Percentiles rank a stretch among this genome's conserved stretches.
phyloP scores from a whole-genome alignment of 2,113 vertebrate genomes.

The Geococcyx californianus region DNA sequence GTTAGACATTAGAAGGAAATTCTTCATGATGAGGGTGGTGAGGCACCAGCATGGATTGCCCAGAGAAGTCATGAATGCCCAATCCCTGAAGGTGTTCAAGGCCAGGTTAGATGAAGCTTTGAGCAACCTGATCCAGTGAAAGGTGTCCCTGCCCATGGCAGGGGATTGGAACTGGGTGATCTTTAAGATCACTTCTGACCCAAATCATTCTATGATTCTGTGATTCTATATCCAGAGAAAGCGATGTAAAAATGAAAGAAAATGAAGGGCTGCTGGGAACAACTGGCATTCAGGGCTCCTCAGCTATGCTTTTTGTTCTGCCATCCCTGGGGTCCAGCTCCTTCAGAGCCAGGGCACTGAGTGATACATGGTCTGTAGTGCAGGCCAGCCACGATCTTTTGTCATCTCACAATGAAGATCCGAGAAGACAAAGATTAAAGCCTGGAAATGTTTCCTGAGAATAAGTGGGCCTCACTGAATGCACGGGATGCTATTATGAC shows the following conservation, averaged over 20 bases:
- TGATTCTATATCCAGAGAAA: background rate
- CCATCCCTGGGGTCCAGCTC: background rate
- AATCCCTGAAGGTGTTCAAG: too few relatives aligned
- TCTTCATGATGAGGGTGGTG: too few relatives aligned
- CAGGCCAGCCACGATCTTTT: background rate
- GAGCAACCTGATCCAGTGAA: too few relatives aligned
- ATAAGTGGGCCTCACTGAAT: background rate
- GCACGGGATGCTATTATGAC: background rate
- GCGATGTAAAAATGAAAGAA: background rate
- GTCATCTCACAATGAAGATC: background rate
- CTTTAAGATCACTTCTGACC: too few relatives aligned
- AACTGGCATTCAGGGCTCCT: background rate
- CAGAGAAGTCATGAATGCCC: too few relatives aligned
- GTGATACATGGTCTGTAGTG: fast-evolving
- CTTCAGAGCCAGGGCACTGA: background rate
- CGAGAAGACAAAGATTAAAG: background rate
- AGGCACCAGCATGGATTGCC: too few relatives aligned
- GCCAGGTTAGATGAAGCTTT: too few relatives aligned
- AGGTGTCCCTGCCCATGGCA: too few relatives aligned
- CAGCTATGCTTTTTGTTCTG: background rate
- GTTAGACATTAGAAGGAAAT: too few relatives aligned
- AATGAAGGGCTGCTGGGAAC: fast-evolving
- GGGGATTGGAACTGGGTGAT: too few relatives aligned
- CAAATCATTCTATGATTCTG: too few relatives aligned
- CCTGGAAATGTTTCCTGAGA: background rate